These are phyloP conservation scores for Labeo calbasu DNA, from an alignment of 2,797 vertebrate genomes.

Conservation along the genomic window DNA sequence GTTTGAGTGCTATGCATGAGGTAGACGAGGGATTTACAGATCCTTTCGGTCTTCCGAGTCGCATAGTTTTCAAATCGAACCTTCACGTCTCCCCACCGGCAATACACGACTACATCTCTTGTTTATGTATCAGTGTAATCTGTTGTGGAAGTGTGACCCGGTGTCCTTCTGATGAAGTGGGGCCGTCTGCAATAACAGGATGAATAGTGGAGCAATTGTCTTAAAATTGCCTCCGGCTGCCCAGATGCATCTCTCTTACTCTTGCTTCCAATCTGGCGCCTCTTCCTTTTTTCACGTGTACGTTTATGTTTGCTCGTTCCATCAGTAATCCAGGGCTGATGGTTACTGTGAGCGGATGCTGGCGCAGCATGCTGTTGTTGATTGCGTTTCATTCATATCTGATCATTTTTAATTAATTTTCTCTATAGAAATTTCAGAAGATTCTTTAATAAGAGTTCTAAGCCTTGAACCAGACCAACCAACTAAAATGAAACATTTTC, in stretches of 20 bases:
- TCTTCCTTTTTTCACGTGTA: conserved; percentile 14
- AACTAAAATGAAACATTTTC: not conserved
- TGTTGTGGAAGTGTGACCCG: conserved; percentile 68
- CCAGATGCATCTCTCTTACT: conserved; percentile 35
- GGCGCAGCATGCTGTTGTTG: not conserved
- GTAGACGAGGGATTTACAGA: conserved; percentile 27
- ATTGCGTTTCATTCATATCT: not conserved
- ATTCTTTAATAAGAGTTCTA: not conserved
- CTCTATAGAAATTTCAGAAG: not conserved
- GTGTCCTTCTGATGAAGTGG: conserved; percentile 68
- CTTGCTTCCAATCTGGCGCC: conserved; percentile 28
- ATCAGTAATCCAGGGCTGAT: conserved; percentile 22
- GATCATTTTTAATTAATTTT: not conserved
- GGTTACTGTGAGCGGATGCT: conserved; percentile 5
- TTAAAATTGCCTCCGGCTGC: conserved; percentile 59
- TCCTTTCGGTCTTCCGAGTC: conserved; percentile 43
- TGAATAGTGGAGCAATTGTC: conserved; percentile 69
- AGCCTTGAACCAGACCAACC: not conserved
- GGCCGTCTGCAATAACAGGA: conserved; percentile 60
- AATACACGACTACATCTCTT: conserved; percentile 60
- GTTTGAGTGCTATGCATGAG: conserved; percentile 49
- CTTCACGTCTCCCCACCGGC: conserved; percentile 65
- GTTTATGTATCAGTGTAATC: conserved; percentile 73
- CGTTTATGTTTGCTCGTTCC: conserved; percentile 28
- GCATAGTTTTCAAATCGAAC: conserved; percentile 46